These are phyloP conservation scores for Acleris cristana DNA, from an alignment of 2,888 invertebrate genomes.

Conservation along the genomic window DNA sequence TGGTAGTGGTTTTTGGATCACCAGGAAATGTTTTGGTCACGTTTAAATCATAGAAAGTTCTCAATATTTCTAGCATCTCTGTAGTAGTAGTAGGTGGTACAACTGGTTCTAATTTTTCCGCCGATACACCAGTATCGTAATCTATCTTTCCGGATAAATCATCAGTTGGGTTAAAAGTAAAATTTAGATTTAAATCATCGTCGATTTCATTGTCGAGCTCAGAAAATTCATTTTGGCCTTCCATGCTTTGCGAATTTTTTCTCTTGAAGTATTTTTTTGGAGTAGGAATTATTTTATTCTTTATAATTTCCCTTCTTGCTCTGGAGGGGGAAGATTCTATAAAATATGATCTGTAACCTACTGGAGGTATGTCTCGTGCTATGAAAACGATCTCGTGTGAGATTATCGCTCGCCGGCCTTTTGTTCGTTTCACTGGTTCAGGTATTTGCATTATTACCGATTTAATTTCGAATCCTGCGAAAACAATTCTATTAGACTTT, in stretches of 20 bases:
- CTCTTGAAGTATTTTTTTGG: not conserved
- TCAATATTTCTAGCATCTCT: too few relatives aligned
- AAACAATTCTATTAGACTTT: not conserved
- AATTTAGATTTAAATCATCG: not conserved
- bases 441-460: conserved; percentile 86
- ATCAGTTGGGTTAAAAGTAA: not conserved
- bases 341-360: conserved; percentile 87
- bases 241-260: not conserved
- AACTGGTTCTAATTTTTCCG: too few relatives aligned
- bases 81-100: too few relatives aligned
- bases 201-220: not conserved
- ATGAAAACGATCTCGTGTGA: conserved; percentile 88
- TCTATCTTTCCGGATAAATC: not conserved
- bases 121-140: too few relatives aligned
- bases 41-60: too few relatives aligned
- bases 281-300: not conserved
- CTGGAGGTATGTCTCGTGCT: conserved; percentile 85
- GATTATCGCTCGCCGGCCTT: conserved; percentile 79
- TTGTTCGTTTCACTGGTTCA: conserved; percentile 77
- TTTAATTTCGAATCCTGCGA: conserved; percentile 77
- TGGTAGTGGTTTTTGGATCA: not conserved
- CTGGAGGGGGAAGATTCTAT: conserved; percentile 53
- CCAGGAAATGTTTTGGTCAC: too few relatives aligned
- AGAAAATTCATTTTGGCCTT: not conserved
- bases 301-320: conserved; percentile 52